Base-by-base conservation (phyloP, 1,140 invertebrate species). In the Stegodyphus dumicola region DNA sequence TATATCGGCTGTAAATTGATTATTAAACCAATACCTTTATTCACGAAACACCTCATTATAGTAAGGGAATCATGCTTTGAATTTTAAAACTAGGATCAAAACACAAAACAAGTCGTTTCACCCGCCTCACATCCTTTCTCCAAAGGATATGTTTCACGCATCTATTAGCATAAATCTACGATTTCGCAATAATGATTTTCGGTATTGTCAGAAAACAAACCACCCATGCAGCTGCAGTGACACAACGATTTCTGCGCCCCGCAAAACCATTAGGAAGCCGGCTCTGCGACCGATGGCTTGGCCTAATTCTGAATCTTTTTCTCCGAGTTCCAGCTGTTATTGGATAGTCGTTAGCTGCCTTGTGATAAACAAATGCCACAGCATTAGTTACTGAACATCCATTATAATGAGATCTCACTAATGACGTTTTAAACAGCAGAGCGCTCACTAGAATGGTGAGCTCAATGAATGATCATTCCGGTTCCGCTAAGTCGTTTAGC, bases 141-240 rank as follows among this genome's bases (percentile, higher is more conserved):
- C 60, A 9, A 67, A 9, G n/a, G 66, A 67, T 18, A 67, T 33
- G 33, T 33, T 33, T 33, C 33, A 33, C 33, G 33, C 33, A 33
- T 3, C 33, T 33, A 67, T 67, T 67, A 67, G 66, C 66, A 67
- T 67, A 17, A 67, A 17, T 11, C 66, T 18, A n/a, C 17, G n/a
- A 67, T 18, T 17, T 18, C n/a, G 65, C n/a, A 15, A 17, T 67
- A 67, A 67, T 67, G 66, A 67, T 67, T 67, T 67, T 67, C 33
- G n/a, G 17, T 17, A n/a, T 7, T 6, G 33, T n/a, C 15, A 67
- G 66, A 17, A 67, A 67, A 67, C 66, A 11, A 33, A 33, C 33
- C 33, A 33, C 3, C 33, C 33, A 33, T 33, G 33, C 33, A 33
- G 33, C 33, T 33, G 33, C 33, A 33, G 33, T 33, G 33, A 33